These are phyloP conservation scores for Saccostrea cuccullata DNA, from an alignment of 1,140 invertebrate genomes.

Conservation along the genomic window DNA sequence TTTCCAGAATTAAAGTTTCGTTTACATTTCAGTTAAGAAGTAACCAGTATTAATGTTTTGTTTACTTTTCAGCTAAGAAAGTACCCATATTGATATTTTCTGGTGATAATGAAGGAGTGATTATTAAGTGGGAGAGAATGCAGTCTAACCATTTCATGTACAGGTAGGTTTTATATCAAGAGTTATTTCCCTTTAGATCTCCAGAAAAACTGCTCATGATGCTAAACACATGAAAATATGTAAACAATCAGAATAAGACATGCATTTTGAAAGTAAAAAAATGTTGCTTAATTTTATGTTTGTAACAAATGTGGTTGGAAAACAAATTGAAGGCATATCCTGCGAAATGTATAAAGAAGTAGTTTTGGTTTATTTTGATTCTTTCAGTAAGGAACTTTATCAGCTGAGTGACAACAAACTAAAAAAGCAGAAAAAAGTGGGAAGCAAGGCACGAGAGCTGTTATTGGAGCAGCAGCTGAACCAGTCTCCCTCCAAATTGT, in stretches of 20 bases:
- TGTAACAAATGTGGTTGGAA: too few species aligned
- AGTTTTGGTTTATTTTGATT: not conserved
- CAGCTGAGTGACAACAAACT: constrained; percentile 69
- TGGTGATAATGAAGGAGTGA: constrained; percentile 75
- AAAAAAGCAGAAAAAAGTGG: constrained; percentile 70
- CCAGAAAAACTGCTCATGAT: too few species aligned
- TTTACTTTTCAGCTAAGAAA: constrained; percentile 70
- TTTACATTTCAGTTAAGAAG: too few species aligned
- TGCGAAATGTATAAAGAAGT: too few species aligned
- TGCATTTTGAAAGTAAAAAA: too few species aligned
- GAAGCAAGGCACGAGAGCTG: constrained; percentile 66
- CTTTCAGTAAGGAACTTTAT: constrained; percentile 72
- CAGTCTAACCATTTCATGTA: constrained; percentile 79
- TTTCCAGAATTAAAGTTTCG: too few species aligned
- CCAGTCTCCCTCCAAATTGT: constrained; percentile 41
- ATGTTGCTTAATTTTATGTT: too few species aligned
- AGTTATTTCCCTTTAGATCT: too few species aligned
- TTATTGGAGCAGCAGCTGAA: constrained; percentile 66
- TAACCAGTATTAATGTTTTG: not conserved
- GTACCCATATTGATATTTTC: constrained; percentile 76
- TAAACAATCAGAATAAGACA: too few species aligned
- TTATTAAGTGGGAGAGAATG: constrained; percentile 79
- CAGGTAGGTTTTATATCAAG: constrained; percentile 56
- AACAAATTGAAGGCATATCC: too few species aligned
- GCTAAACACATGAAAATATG: too few species aligned